Evolutionary conservation across 2,888 invertebrate genomes (phyloP).

Genomic region (Caenorhabditis drosophilae): DNA sequence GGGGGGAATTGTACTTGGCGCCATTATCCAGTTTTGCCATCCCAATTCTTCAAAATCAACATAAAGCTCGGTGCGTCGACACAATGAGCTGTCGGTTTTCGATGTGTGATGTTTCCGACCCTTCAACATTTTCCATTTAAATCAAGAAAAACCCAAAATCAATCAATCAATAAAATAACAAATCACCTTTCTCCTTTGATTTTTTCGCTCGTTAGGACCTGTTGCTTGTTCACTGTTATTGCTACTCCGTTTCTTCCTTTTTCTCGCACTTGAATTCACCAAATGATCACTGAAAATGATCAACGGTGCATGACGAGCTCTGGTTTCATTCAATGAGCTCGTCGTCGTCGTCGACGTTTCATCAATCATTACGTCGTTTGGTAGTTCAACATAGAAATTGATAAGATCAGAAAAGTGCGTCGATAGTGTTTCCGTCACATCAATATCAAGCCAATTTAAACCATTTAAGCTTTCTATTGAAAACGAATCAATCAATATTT

Average conservation of each 20-base stretch:
- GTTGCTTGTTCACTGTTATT: too few relatives aligned
- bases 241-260: slow-evolving; percentile 37
- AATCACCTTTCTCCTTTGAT: slow-evolving; percentile 37
- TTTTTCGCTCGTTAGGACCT: slow-evolving; percentile 42
- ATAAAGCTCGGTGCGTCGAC: slow-evolving; percentile 86
- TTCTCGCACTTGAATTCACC: slow-evolving; percentile 35
- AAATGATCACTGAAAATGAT: slow-evolving; percentile 44
- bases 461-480: too few relatives aligned
- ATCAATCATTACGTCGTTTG: too few relatives aligned
- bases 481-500: too few relatives aligned
- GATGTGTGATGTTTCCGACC: slow-evolving; percentile 32
- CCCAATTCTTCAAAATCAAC: slow-evolving; percentile 95
- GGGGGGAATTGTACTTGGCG: slow-evolving; percentile 54
- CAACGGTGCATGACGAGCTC: slow-evolving; percentile 39
- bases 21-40: slow-evolving; percentile 88
- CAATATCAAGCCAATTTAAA: slow-evolving; percentile 48
- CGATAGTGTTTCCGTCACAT: slow-evolving; percentile 40
- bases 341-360: slow-evolving; percentile 6
- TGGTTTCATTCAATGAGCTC: slow-evolving; percentile 23
- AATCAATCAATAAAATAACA: too few relatives aligned
- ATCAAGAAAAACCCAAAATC: not conserved
- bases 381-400: too few relatives aligned
- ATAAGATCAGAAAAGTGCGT: too few relatives aligned
- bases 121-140: too few relatives aligned
- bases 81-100: slow-evolving; percentile 70